Evolutionary conservation across 1,140 invertebrate genomes (phyloP), one percentile per base, ranked within the genome.

Genomic region (Drosophila kurseongensis): DNA sequence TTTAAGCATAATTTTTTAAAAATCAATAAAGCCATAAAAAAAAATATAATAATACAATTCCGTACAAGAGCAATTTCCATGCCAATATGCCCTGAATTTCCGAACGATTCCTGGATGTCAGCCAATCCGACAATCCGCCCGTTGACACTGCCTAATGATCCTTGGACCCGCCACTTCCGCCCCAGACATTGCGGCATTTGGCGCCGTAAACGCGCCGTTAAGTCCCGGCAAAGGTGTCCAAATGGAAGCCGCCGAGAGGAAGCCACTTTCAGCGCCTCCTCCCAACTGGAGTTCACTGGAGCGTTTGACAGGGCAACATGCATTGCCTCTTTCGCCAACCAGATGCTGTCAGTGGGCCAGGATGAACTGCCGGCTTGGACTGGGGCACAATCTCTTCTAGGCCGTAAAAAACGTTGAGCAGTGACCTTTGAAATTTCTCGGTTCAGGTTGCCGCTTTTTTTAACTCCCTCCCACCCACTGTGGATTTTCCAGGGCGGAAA

Each of bases 1-100:
- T 79, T 47, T 88, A 88, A 88, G 84, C 80, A 84, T 80, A 84
- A 72, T 89, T 89, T 90, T 90, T 89, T 69, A 89, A 89, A 89
- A 89, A 84, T 89, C 72, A 89, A 88, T 89, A 86, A 86, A 72
- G 65, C 57, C 66, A 45, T n/a, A 55, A 56, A 54, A 60, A 73
- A 59, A 76, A 59, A 82, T 35, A 29, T 23, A 45, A 27, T 14
- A 48, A 66, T 48, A 35, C 12, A 8, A 38, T 47, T 67, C 29
- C 38, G 32, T 47, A 50, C 1, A 32, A 27, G 32, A 38, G 41
- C 54, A 52, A 73, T 50, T 47, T 51, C 14, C 40, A 38, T 66
- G 61, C 47, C 29, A 55, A 40, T 48, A 35, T 42, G 13, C 35
- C 36, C 10, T 48, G 3, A 14, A 38, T 38, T 10, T 36, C 36